Evolutionary conservation across 1,140 invertebrate genomes (phyloP), one percentile per base, ranked within the genome.

Genomic region (Meloidogyne floridensis): DNA sequence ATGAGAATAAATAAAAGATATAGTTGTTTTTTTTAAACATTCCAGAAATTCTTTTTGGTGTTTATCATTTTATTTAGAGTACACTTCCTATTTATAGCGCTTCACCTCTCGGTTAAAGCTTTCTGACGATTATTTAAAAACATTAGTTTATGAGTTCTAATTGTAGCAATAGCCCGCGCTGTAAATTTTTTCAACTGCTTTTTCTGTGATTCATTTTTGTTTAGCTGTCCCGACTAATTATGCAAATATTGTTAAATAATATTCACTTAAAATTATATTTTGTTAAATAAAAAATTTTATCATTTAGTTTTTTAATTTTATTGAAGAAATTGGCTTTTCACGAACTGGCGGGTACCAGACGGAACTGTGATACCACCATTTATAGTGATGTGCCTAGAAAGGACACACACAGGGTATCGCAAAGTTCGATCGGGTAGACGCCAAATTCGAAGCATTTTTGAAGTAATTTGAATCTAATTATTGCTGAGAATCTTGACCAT

Each of bases 401-500:
- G 59, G 59, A n/a, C 59, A 65, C 59, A 65, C 59, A 32, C 20
- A 54, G 20, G 77, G 77, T 51, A 79, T 79, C 77, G 71, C 77
- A 79, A 65, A 65, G 43, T 79, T 71, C 77, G 51, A 79, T 72
- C 77, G 65, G 65, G 77, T 79, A 79, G 72, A 79, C 69, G 77
- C 77, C 59, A 65, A 8, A n/a, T 32, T n/a, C 53, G 5, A 75
- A 32, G 75, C 53, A n/a, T 18, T 8, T 54, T 77, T 77, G 53
- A 42, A 56, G 15, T 43, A 20, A 53, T 7, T 32, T 32, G 32
- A 32, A 32, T 32, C 32, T 32, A 15, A 65, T n/a, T 32, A n/a
- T 2, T 7, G 53, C 9, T 75, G 9, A 3, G 56, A 69, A 13
- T 56, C 75, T 77, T 69, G 15, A 42, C 43, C 53, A 56, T 72